A percentile compares a stretch with the other conserved stretches of the same genome.
Conservation (phyloP, 1,140 invertebrate species). For the Nephotettix cincticeps region DNA sequence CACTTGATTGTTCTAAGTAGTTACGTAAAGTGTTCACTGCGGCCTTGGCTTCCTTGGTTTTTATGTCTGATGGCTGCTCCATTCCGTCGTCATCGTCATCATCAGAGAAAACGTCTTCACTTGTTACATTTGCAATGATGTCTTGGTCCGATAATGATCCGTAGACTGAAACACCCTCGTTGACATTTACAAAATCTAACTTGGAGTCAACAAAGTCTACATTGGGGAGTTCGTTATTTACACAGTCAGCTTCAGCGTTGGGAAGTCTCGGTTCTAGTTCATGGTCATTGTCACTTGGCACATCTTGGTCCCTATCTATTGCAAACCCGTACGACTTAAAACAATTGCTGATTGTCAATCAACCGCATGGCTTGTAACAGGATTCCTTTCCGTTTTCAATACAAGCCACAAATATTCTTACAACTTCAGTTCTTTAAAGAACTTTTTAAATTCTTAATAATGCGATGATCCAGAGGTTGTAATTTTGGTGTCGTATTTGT, state of each 20-base stretch:
- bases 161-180: slow-evolving; percentile 11
- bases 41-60: too few species aligned
- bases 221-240: neutral
- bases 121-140: slow-evolving; percentile 8
- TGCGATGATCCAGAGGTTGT: too few species aligned
- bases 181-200: slow-evolving; percentile 3
- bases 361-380: too few species aligned
- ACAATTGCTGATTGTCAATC: neutral
- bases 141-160: too few species aligned
- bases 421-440: too few species aligned
- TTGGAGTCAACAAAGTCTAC: neutral
- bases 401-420: too few species aligned
- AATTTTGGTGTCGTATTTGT: neutral
- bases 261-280: neutral
- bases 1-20: too few species aligned
- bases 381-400: too few species aligned
- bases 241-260: neutral
- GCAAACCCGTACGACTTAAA: too few species aligned
- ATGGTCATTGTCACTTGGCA: neutral
- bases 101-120: slow-evolving; percentile 1
- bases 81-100: neutral
- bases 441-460: too few species aligned
- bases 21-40: too few species aligned
- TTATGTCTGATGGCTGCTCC: neutral
- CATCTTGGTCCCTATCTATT: neutral